These are phyloP conservation scores for Psittacula derbiana DNA, from an alignment of 2,797 vertebrate genomes.

Conservation along the genomic window DNA sequence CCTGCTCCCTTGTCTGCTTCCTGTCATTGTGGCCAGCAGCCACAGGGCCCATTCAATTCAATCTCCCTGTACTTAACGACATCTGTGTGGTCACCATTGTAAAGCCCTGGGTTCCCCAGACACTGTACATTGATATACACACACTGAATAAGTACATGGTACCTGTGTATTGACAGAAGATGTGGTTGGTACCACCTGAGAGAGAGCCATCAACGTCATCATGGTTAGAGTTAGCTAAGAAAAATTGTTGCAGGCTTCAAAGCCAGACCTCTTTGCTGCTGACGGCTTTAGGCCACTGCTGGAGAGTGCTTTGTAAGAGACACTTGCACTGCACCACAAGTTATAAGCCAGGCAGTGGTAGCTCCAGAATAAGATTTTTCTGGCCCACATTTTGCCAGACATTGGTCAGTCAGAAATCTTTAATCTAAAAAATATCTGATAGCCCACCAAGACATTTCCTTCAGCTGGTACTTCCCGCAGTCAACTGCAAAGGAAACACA, in stretches of 20 bases:
- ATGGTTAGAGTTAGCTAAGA: background rate
- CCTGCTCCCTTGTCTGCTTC: background rate
- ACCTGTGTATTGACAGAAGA: no score
- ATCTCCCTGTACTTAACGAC: background rate
- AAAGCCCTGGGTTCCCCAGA: background rate
- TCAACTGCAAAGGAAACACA: background rate
- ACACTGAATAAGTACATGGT: background rate
- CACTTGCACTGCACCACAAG: background rate
- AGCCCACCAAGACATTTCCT: background rate
- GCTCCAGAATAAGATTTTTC: background rate
- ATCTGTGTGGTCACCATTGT: background rate
- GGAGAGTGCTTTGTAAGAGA: background rate
- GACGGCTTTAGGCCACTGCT: background rate
- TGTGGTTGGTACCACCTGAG: background rate
- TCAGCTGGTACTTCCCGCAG: background rate
- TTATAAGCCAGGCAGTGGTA: background rate
- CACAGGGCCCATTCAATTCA: background rate
- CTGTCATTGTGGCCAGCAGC: background rate
- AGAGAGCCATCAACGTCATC: background rate
- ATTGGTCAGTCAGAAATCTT: background rate
- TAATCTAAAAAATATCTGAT: background rate
- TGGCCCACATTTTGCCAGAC: background rate
- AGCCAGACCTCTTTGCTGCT: background rate
- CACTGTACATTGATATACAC: background rate
- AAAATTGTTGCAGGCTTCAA: background rate